phyloP scores from a whole-genome alignment of 1,140 invertebrate genomes.

The Ridgeia piscesae region DNA sequence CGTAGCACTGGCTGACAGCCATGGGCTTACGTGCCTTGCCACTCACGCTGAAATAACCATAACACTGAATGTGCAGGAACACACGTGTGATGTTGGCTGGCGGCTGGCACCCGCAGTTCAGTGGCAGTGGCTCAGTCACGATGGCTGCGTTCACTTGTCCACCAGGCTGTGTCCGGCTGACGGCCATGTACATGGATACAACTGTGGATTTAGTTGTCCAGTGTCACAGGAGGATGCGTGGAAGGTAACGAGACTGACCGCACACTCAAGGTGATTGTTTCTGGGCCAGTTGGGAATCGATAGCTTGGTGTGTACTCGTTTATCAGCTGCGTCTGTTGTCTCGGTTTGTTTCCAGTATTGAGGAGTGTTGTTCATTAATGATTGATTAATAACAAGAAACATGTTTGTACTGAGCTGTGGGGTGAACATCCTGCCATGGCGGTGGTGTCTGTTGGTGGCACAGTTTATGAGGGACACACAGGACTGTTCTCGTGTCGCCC shows the following conservation, averaged over 20 bases:
- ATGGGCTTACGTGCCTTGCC: background rate
- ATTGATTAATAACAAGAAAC: no score
- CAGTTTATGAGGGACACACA: no score
- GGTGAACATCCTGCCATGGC: background rate
- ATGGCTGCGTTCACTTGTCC: background rate
- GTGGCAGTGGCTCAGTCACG: background rate
- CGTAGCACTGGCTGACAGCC: background rate
- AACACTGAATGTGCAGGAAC: background rate
- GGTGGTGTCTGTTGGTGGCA: background rate
- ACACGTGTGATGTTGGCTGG: background rate
- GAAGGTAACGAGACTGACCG: background rate
- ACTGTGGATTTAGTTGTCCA: background rate
- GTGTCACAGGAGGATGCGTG: background rate
- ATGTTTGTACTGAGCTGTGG: background rate
- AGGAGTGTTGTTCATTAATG: no score
- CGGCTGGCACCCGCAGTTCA: background rate
- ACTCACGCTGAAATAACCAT: background rate
- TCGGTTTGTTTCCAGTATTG: background rate
- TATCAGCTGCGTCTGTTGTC: background rate
- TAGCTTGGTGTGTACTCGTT: background rate
- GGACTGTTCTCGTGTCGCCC: no score
- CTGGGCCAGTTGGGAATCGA: background rate
- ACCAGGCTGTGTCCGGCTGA: background rate
- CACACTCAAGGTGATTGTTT: background rate
- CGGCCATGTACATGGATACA: background rate